Evolutionary conservation across 2,113 vertebrate species (phyloP).

Genomic region (Cebus imitator): DNA sequence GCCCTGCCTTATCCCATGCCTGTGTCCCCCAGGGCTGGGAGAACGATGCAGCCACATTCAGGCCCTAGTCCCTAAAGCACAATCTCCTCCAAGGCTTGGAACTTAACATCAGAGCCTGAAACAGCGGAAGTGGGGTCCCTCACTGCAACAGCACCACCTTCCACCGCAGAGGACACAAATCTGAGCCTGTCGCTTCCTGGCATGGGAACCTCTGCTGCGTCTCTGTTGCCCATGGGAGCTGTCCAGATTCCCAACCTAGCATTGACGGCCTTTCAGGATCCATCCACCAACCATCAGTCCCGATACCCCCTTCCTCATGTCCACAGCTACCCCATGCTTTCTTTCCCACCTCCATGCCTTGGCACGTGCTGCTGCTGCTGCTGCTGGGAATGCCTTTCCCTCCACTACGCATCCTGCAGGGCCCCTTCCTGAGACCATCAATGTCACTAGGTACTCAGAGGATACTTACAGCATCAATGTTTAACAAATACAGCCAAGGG

Average conservation of each 20-base stretch:
- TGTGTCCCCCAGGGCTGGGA: background rate
- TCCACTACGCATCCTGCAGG: background rate
- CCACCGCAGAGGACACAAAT: accelerated
- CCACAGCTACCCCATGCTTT: background rate
- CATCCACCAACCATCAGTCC: background rate
- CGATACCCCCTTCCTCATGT: no score
- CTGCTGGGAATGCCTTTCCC: background rate
- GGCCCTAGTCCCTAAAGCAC: background rate
- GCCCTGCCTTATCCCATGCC: background rate
- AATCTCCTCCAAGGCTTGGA: background rate
- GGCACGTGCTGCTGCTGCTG: background rate
- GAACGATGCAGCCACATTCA: background rate
- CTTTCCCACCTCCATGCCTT: background rate
- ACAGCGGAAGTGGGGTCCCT: accelerated
- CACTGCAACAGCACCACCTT: background rate
- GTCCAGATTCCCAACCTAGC: accelerated
- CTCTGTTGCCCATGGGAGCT: background rate
- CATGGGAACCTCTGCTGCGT: accelerated
- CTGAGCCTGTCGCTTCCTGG: accelerated
- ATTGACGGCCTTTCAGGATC: background rate
- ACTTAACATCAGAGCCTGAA: background rate
- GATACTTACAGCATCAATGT: background rate
- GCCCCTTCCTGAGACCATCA: background rate
- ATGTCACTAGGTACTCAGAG: background rate
- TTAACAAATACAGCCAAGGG: background rate